phyloP scores from a whole-genome alignment of 2,888 invertebrate species.

The Parelbella ahira region DNA sequence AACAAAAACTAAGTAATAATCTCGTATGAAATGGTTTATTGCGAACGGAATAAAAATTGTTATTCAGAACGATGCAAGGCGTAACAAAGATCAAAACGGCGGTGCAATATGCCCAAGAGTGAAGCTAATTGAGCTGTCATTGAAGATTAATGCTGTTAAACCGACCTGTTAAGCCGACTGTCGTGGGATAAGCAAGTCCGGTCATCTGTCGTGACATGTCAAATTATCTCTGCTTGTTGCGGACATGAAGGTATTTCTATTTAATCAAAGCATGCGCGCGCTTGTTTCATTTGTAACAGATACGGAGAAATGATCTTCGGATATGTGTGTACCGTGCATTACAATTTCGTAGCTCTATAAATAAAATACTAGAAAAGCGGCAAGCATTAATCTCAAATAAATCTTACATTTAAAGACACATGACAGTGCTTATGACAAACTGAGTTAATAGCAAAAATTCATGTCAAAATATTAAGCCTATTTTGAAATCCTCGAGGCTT shows the following conservation, averaged over 20 bases:
- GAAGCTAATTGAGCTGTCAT: slow-evolving; percentile 69
- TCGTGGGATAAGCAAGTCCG: slow-evolving; percentile 39
- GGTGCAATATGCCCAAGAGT: slow-evolving; percentile 38
- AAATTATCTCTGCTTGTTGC: slow-evolving; percentile 46
- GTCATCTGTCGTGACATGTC: slow-evolving; percentile 41
- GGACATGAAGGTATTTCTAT: slow-evolving; percentile 30
- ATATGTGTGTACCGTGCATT: background rate
- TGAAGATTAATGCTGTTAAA: slow-evolving; percentile 62
- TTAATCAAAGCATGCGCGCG: slow-evolving; percentile 26
- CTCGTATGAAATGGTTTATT: slow-evolving; percentile 36
- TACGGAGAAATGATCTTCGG: background rate
- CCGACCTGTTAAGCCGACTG: slow-evolving; percentile 41
- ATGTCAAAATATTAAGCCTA: no score
- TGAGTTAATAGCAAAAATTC: no score
- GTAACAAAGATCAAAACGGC: slow-evolving; percentile 45
- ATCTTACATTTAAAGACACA: no score
- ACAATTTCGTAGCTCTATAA: no score
- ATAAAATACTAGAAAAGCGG: no score
- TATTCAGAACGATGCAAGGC: no score
- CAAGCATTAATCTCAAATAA: no score
- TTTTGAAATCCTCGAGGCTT: no score
- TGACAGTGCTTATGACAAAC: no score
- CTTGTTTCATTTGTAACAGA: slow-evolving; percentile 7
- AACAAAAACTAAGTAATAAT: slow-evolving; percentile 12
- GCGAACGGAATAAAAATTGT: slow-evolving; percentile 45